phyloP scores from a whole-genome alignment of 2,113 vertebrate species.

The Cyprinodon variegatus region DNA sequence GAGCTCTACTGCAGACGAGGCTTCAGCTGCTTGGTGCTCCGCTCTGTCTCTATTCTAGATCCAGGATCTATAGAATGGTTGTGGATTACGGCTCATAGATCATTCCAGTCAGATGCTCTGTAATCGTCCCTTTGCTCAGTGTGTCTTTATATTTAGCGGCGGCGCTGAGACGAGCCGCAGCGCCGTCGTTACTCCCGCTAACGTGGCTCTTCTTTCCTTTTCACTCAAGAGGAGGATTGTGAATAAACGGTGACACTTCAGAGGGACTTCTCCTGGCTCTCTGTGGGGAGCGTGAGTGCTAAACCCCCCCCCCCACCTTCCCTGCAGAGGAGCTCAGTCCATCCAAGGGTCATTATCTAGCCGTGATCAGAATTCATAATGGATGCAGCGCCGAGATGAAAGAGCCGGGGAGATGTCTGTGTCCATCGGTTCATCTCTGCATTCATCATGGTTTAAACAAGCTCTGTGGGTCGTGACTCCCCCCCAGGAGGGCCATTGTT shows the following conservation, averaged over 20 bases:
- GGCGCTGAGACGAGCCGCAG: not conserved
- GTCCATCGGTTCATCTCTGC: conserved; percentile 53
- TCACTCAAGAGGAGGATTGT: conserved; percentile 18
- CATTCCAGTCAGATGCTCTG: too few relatives aligned
- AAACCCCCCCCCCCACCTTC: not conserved
- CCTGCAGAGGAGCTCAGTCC: conserved; percentile 49
- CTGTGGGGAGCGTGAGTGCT: conserved; percentile 17
- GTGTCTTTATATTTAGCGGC: conserved; percentile 13
- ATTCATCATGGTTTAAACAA: conserved; percentile 60
- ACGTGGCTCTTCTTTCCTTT: conserved; percentile 3
- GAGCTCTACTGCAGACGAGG: too few relatives aligned
- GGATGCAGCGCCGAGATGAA: conserved; percentile 43
- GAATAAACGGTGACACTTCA: conserved; percentile 58
- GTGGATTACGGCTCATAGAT: too few relatives aligned
- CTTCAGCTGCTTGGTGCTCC: too few relatives aligned
- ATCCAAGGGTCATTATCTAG: conserved; percentile 65
- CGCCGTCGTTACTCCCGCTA: not conserved
- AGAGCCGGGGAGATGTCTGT: conserved; percentile 44
- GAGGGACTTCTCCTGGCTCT: conserved; percentile 37
- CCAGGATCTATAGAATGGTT: too few relatives aligned
- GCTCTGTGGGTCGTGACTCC: conserved; percentile 46
- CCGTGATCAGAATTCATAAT: conserved; percentile 67
- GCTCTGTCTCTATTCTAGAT: too few relatives aligned
- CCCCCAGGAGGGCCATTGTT: conserved; percentile 40
- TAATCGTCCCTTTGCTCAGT: not conserved